phyloP scores from a whole-genome alignment of 2,797 vertebrate genomes.

The Megaceryle alcyon region DNA sequence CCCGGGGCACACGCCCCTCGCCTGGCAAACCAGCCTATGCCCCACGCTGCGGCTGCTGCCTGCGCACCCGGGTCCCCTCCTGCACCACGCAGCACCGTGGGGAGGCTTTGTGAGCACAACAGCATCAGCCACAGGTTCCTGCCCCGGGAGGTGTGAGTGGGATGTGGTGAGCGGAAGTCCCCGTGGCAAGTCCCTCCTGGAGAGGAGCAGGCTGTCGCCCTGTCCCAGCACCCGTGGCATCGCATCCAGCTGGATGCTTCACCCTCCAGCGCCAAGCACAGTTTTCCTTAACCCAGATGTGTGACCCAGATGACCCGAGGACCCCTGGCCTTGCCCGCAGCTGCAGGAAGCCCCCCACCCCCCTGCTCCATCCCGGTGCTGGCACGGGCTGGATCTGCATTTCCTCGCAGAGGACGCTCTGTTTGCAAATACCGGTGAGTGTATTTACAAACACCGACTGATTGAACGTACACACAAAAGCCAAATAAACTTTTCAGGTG shows the following conservation, averaged over 20 bases:
- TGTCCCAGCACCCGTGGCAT: not conserved
- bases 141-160: not conserved
- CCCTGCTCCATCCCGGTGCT: not conserved
- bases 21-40: not conserved
- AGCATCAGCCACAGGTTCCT: not conserved
- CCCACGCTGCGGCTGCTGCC: not conserved
- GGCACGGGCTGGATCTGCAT: not conserved
- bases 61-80: accelerated
- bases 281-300: not conserved
- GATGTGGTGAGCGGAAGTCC: not conserved
- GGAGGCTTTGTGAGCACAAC: not conserved
- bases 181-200: not conserved
- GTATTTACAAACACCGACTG: not conserved
- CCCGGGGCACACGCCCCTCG: not conserved
- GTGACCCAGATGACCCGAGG: accelerated
- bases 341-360: not conserved
- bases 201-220: not conserved
- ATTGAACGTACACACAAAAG: not conserved
- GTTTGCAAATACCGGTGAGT: not conserved
- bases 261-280: accelerated
- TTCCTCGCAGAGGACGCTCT: not conserved
- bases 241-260: not conserved
- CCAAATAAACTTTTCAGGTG: not conserved
- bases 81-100: not conserved
- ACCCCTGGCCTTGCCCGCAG: not conserved